A percentile compares a stretch with the other conserved stretches of the same genome.
Evolutionary conservation across 2,888 invertebrate species (phyloP).

Genomic region (Acanthosepion esculentum): DNA sequence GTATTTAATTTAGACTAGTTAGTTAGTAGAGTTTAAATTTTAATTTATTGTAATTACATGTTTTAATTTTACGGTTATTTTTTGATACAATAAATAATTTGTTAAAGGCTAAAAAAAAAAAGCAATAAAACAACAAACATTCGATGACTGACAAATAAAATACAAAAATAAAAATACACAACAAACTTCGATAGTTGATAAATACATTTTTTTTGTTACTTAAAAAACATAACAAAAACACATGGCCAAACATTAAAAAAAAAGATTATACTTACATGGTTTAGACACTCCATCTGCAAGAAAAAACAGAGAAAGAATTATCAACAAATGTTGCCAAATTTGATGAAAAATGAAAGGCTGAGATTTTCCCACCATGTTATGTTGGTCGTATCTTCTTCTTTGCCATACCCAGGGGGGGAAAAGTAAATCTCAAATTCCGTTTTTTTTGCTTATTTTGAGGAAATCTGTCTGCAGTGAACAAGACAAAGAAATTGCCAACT

Average conservation of each 20-base stretch:
- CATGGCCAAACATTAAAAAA: neutral
- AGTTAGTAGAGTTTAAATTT: no score
- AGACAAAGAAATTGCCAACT: neutral
- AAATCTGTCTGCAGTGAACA: neutral
- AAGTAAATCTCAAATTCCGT: neutral
- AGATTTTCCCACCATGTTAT: neutral
- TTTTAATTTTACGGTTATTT: no score
- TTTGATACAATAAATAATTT: no score
- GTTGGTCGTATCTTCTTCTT: neutral
- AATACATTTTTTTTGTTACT: no score
- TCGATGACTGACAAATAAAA: no score
- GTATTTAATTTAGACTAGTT: no score
- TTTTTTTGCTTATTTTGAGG: neutral
- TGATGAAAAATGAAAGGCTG: neutral
- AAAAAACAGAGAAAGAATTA: constrained; percentile 42
- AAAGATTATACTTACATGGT: constrained; percentile 41
- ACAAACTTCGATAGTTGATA: no score
- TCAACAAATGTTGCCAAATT: constrained; percentile 33
- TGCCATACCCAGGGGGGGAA: neutral
- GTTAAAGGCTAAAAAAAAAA: no score
- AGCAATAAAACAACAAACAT: no score
- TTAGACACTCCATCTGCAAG: constrained; percentile 47
- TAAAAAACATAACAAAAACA: no score
- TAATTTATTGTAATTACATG: no score
- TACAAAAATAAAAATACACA: no score